Evolutionary conservation across 2,797 vertebrate genomes (phyloP).

Genomic region (Petrocephalus sullivani): DNA sequence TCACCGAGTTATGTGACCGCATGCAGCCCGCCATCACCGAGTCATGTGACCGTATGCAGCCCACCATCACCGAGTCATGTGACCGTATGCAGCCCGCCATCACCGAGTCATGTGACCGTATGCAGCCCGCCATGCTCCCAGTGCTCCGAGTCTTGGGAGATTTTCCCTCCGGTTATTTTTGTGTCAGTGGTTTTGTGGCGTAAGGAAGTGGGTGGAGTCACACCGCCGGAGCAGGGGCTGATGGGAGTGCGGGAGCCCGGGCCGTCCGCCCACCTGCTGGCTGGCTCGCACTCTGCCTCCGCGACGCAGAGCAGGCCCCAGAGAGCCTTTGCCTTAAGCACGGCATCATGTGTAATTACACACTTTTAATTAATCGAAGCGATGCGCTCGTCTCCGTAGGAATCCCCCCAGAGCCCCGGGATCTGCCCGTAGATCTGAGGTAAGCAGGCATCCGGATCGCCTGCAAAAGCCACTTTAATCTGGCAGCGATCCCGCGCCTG

Average conservation of each 20-base stretch:
- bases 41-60: too few relatives aligned
- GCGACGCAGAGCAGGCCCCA: background rate
- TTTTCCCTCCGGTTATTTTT: too few relatives aligned
- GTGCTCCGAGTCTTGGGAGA: too few relatives aligned
- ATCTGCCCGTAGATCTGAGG: background rate
- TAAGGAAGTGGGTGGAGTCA: background rate
- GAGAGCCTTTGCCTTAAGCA: constrained; percentile 14
- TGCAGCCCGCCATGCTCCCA: too few relatives aligned
- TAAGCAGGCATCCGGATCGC: background rate
- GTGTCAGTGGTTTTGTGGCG: background rate
- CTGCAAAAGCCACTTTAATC: background rate
- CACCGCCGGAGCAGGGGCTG: background rate
- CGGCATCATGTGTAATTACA: constrained; percentile 12
- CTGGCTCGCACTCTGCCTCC: too few relatives aligned
- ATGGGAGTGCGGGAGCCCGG: background rate
- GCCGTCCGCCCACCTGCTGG: too few relatives aligned
- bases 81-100: too few relatives aligned
- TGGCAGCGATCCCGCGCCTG: background rate
- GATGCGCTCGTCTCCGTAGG: background rate
- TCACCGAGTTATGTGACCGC: too few relatives aligned
- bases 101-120: too few relatives aligned
- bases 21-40: too few relatives aligned
- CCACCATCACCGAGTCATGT: too few relatives aligned
- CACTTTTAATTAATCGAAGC: constrained; percentile 12
- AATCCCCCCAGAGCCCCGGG: background rate